phyloP scores from a whole-genome alignment of 2,113 vertebrate genomes.

The Amazona guildingii region DNA sequence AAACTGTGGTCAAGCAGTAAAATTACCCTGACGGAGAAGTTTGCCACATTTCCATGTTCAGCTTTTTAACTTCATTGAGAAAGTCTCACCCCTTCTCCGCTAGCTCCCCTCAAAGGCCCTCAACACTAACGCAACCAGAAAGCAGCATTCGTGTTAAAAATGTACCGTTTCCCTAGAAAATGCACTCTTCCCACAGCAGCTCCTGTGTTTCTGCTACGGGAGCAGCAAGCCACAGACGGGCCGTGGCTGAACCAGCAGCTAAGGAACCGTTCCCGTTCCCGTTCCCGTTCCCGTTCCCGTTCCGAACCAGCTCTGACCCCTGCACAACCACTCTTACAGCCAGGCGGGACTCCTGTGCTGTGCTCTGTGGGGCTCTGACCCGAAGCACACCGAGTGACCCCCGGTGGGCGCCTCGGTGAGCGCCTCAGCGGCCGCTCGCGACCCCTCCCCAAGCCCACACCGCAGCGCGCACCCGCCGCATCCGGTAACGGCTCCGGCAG shows the following conservation, averaged over 20 bases:
- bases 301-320: fast-evolving
- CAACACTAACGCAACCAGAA: fast-evolving
- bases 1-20: background rate
- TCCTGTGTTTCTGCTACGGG: fast-evolving
- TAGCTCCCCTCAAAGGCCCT: background rate
- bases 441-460: too few species aligned
- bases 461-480: too few species aligned
- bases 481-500: background rate
- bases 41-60: fast-evolving
- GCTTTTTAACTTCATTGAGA: background rate
- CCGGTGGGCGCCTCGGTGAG: fast-evolving
- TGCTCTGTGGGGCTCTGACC: fast-evolving
- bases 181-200: fast-evolving
- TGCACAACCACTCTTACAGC: background rate
- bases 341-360: fast-evolving
- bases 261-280: too few species aligned
- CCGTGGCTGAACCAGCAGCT: fast-evolving
- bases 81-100: fast-evolving
- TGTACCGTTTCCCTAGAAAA: fast-evolving
- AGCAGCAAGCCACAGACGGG: fast-evolving
- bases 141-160: background rate
- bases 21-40: background rate
- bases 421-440: too few species aligned
- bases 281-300: fast-evolving
- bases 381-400: fast-evolving